Evolutionary conservation across 2,888 invertebrate genomes (phyloP), one percentile per base, ranked within the genome.

Genomic region (Sceliomorpha sp.): DNA sequence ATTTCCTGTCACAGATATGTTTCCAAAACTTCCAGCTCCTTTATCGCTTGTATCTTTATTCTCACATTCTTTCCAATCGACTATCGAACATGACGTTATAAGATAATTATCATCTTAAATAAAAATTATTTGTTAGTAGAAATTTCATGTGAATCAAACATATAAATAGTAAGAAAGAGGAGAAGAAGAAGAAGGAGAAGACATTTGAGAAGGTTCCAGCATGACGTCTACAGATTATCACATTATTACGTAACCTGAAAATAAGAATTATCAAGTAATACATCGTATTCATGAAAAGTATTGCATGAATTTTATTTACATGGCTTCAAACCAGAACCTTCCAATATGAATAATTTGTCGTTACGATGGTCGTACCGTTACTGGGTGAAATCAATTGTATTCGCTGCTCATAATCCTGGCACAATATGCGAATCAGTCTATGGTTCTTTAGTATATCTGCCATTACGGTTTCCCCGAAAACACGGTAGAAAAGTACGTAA

Each of bases 1-100:
- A 88, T 98, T 98, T 14, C 97, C 97, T 24, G 96, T 92, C 2
- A 97, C 89, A 1, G 95, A 92, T 1, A 95, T 95, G 58, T 95
- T 95, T 0, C 96, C 96, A 85, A 96, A 94, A 78, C 94, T 95
- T 59, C 90, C 90, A 31, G 89, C 89, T 15, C 84, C 88, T 60
- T 86, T 86, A 29, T 79, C 79, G 1, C 77, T 53, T 10, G 64
- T 63, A 10, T 84, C 81, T 36, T 60, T 66, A 44, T 39, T 78
- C 47, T 80, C 81, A 4, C 69, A 56, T 32, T 68, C 74, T 53
- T 56, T 53, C 0, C 58, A 15, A 5, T 59, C 48, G 5, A 45
- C 32, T 17, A 32, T 31, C 6, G 70, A 64, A 7, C 67, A 47
- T 13, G 68, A 66, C 44, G 53, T 47, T 8, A 13, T 58, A 26